Percentiles rank a stretch among this genome's conserved stretches.
These are phyloP conservation scores for Drosophila seguyi DNA, from an alignment of 1,140 invertebrate species.

Conservation along the genomic window DNA sequence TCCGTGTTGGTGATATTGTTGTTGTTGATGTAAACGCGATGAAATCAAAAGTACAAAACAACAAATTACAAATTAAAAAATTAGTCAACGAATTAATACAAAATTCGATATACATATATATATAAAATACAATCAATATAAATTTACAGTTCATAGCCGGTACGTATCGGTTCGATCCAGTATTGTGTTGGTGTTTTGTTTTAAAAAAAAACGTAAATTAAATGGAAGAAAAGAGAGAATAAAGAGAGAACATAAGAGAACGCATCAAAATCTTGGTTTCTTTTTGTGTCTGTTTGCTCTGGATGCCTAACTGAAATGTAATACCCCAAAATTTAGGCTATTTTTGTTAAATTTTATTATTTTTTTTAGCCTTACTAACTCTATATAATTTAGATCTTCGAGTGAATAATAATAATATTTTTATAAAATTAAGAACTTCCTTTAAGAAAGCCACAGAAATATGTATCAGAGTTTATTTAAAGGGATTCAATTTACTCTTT, in stretches of 20 bases:
- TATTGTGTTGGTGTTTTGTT: neutral
- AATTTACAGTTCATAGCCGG: conserved; percentile 3
- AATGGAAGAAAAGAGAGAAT: conserved; percentile 50
- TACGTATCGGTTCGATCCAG: conserved; percentile 11
- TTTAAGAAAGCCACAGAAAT: neutral
- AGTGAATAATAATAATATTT: neutral
- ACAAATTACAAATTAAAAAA: conserved; percentile 54
- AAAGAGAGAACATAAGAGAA: conserved; percentile 24
- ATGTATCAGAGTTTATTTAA: no score
- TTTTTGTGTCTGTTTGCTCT: neutral
- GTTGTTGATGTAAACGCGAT: conserved; percentile 39
- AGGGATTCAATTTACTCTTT: no score
- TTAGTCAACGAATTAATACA: conserved; percentile 33
- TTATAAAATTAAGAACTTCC: neutral
- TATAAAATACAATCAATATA: conserved; percentile 21
- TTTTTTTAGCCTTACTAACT: neutral
- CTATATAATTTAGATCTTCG: neutral
- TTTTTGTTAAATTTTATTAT: neutral
- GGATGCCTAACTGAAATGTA: no score
- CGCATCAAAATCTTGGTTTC: conserved; percentile 26
- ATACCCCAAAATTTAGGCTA: neutral
- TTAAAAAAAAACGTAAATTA: conserved; percentile 4
- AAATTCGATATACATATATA: conserved; percentile 26
- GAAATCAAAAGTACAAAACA: conserved; percentile 47
- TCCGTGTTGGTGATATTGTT: conserved; percentile 47